phyloP scores from a whole-genome alignment of 2,113 vertebrate species.

The Datnioides undecimradiatus region DNA sequence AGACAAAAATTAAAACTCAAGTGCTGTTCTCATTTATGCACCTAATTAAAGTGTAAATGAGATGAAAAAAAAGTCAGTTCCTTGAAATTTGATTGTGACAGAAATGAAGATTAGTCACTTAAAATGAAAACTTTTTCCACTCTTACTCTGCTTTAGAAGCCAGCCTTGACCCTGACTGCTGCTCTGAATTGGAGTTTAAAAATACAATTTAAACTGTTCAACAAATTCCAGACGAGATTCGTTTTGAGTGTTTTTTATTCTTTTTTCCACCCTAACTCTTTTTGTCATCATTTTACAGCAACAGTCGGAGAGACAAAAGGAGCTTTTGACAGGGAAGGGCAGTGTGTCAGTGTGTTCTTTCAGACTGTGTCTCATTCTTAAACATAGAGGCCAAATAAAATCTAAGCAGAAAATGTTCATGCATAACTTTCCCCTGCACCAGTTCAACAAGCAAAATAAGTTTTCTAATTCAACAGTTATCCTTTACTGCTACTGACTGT shows the following conservation, averaged over 20 bases:
- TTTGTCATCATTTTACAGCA: neutral
- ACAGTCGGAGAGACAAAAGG: neutral
- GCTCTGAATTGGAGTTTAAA: slow-evolving; percentile 14
- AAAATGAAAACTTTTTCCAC: slow-evolving; percentile 29
- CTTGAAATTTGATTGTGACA: slow-evolving; percentile 47
- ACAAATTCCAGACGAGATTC: slow-evolving; percentile 58
- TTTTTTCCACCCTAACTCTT: neutral
- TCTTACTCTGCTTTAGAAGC: slow-evolving; percentile 1
- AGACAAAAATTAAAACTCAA: neutral
- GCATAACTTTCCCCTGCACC: neutral
- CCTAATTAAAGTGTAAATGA: slow-evolving; percentile 37
- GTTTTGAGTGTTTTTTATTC: slow-evolving; percentile 8
- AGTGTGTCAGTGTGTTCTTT: neutral
- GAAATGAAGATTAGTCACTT: slow-evolving; percentile 51
- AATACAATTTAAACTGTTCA: slow-evolving; percentile 33
- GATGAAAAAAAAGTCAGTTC: slow-evolving; percentile 34
- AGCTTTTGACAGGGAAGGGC: neutral
- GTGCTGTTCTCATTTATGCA: slow-evolving; percentile 38
- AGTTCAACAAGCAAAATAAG: neutral
- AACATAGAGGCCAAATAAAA: neutral
- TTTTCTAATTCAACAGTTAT: neutral
- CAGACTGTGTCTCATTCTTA: neutral
- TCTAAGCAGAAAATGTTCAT: neutral
- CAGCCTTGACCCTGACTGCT: slow-evolving; percentile 32
- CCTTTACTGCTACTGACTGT: neutral